These are phyloP conservation scores for Tholera decimalis DNA, from an alignment of 2,888 invertebrate species.

Conservation along the genomic window DNA sequence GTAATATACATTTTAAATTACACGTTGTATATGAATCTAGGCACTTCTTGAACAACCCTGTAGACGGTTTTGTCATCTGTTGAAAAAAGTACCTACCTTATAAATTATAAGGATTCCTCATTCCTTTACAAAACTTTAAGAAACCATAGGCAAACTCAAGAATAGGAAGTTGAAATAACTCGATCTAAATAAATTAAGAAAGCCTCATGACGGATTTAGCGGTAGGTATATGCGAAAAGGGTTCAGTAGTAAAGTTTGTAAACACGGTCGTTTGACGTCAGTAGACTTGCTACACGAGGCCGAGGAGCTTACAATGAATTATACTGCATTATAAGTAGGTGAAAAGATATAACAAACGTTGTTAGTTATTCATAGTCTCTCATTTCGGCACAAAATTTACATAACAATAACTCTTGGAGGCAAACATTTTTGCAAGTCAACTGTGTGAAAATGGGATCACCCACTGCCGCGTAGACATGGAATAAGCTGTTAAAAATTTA, in stretches of 20 bases:
- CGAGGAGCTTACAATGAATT: conserved; percentile 25
- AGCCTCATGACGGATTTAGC: conserved; percentile 37
- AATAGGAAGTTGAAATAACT: conserved; percentile 20
- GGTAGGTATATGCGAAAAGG: conserved; percentile 44
- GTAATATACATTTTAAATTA: no score
- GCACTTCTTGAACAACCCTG: no score
- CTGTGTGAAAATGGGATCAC: neutral
- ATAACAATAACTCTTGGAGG: neutral
- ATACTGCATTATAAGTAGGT: conserved; percentile 1
- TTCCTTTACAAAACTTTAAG: neutral
- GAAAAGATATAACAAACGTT: neutral
- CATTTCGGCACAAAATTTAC: neutral
- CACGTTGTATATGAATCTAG: no score
- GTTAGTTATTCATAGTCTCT: neutral
- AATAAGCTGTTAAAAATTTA: neutral
- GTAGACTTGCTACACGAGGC: conserved; percentile 21
- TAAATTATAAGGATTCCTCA: neutral
- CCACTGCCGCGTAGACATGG: neutral
- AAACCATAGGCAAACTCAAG: conserved; percentile 17
- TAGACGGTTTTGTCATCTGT: no score
- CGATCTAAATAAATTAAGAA: conserved; percentile 31
- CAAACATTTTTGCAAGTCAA: neutral
- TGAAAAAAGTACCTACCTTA: no score
- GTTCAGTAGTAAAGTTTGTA: conserved; percentile 37
- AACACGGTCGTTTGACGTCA: conserved; percentile 52